phyloP scores from a whole-genome alignment of 2,797 vertebrate species.

The Melanotaenia trifasciata region DNA sequence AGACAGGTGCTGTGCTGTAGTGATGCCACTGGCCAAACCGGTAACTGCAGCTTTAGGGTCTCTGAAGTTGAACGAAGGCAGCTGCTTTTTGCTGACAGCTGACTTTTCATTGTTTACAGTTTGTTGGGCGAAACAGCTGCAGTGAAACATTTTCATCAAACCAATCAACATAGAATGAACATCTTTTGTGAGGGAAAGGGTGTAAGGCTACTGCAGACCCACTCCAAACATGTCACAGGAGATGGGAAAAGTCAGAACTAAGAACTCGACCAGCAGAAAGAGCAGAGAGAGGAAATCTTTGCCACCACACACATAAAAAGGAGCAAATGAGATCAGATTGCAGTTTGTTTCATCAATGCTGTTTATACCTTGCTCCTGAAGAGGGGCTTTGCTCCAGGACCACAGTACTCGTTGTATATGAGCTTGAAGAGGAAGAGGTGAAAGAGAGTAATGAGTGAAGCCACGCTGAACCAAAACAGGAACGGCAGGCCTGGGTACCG shows the following conservation, averaged over 20 bases:
- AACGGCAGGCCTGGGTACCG: conserved; percentile 95
- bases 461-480: conserved; percentile 98
- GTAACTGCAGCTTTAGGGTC: conserved; percentile 2
- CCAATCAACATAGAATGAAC: not conserved
- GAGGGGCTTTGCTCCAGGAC: conserved; percentile 94
- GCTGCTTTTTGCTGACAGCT: not conserved
- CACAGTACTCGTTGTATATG: conserved; percentile 99
- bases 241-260: conserved; percentile 30
- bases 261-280: conserved; percentile 57
- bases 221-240: conserved; percentile 34
- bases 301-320: conserved; percentile 50
- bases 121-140: conserved; percentile 5
- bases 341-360: conserved; percentile 11
- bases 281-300: conserved; percentile 47
- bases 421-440: conserved; percentile 99
- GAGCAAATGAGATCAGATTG: conserved; percentile 36
- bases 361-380: conserved; percentile 98
- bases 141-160: not conserved
- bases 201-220: conserved; percentile 12
- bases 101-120: not conserved
- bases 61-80: conserved; percentile 8
- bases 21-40: not conserved
- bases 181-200: not conserved
- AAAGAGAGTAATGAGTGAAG: conserved; percentile 96
- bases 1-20: not conserved